Evolutionary conservation across 2,113 vertebrate genomes (phyloP), one percentile per base, ranked within the genome.

Genomic region (Talpa occidentalis): DNA sequence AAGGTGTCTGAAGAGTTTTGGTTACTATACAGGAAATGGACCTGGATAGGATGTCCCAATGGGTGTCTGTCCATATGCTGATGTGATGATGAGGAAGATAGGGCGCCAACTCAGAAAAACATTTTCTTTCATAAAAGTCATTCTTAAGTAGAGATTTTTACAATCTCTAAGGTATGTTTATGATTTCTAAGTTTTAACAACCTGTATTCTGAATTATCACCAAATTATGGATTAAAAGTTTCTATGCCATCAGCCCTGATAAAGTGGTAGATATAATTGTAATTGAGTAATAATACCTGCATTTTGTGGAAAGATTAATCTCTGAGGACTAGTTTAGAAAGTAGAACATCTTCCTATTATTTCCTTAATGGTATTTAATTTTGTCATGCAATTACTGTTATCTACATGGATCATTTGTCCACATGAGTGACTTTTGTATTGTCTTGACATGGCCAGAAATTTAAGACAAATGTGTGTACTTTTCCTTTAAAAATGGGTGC

Each of bases 371-470:
- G 19, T 88, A 59, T 72, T 88, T 91, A 84, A 62, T 54, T 14
- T 88, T 47, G 28, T 4, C 7, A 72, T 67, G 47, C 10, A 1
- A 73, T 73, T 84, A 66, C 19, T 66, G 22, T 88, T 79, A 78
- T 87, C 32, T 72, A 16, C 47, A 83, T 16, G n/a, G 32, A 83
- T 91, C 47, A 47, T n/a, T 69, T 78, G 32, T 82, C 60, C 59
- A 88, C 59, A 92, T 81, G 35, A 52, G 69, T 52, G 37, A 67
- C 64, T 72, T 73, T 89, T 47, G 17, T 93, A 42, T 90, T 72
- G 56, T 47, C 44, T 79, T 85, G 93, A 73, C 56, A 74, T 56
- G 47, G n/a, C 59, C 47, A 69, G 24, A 66, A 72, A 88, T 78
- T 56, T 35, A 89, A 56, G 17, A 22, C 11, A 66, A 10, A 84